Evolutionary conservation across 2,888 invertebrate genomes (phyloP).

Genomic region (Agrotis puta): DNA sequence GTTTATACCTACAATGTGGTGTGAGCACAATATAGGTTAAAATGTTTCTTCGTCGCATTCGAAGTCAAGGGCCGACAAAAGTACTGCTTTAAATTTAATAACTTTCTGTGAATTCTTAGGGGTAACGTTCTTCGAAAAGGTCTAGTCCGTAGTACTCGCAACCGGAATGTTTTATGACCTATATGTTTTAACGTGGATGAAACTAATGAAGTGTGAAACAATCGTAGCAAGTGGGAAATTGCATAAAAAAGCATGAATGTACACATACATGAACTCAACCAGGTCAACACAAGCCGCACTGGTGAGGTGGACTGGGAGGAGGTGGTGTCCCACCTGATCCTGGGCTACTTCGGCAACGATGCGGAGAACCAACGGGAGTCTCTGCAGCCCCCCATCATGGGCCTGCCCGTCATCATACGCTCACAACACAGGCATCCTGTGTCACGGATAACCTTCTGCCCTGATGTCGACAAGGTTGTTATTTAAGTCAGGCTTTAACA

Average conservation of each 20-base stretch:
- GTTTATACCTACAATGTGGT: background rate
- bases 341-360: constrained; percentile 93
- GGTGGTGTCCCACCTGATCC: constrained; percentile 94
- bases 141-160: background rate
- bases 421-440: constrained; percentile 94
- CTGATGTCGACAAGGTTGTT: constrained; percentile 89
- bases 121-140: background rate
- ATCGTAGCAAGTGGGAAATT: background rate
- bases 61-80: background rate
- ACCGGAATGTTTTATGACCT: background rate
- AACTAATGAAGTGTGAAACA: too few species aligned
- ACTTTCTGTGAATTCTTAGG: background rate
- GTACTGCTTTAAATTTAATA: background rate
- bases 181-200: background rate
- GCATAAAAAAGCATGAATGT: background rate
- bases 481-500: background rate
- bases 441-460: constrained; percentile 92
- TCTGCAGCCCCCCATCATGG: constrained; percentile 92
- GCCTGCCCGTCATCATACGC: constrained; percentile 90
- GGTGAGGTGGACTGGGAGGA: constrained; percentile 94
- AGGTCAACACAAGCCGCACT: constrained; percentile 92
- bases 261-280: background rate
- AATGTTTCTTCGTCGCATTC: background rate
- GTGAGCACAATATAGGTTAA: background rate
- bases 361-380: constrained; percentile 91